Conservation (phyloP, 1,140 invertebrate genomes). For the Sycophaga agraensis region DNA sequence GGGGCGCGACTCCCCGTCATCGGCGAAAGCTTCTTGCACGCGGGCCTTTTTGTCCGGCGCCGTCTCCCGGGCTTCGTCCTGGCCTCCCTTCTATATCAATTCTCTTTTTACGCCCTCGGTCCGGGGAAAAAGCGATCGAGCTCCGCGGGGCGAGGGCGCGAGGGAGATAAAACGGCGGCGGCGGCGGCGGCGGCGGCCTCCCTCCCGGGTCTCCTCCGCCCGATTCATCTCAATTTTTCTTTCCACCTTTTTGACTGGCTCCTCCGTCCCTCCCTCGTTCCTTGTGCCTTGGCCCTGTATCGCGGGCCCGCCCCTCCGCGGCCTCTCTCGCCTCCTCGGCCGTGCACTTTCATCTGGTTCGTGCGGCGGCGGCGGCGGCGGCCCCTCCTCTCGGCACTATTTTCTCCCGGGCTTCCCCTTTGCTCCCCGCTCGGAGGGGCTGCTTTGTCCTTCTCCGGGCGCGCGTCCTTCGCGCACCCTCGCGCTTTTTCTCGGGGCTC, state of each 20-base stretch:
- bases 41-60: too few species aligned
- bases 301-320: neutral
- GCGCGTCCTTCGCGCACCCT: neutral
- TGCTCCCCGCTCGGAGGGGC: neutral
- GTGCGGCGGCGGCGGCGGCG: too few species aligned
- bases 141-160: too few species aligned
- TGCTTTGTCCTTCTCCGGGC: neutral
- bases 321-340: conserved; percentile 3
- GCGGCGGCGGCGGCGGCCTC: too few species aligned
- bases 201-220: conserved; percentile 24
- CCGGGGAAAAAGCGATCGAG: neutral
- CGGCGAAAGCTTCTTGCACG: too few species aligned
- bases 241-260: conserved; percentile 43
- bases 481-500: neutral
- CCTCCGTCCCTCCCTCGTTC: neutral
- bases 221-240: conserved; percentile 53
- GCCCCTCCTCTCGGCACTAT: too few species aligned
- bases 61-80: neutral
- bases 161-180: too few species aligned
- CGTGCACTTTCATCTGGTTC: neutral
- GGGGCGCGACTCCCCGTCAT: too few species aligned
- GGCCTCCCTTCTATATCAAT: neutral
- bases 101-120: too few species aligned
- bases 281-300: conserved; percentile 1
- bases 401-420: too few species aligned